Conservation (phyloP, 1,140 invertebrate species). For the Lycorma delicatula region DNA sequence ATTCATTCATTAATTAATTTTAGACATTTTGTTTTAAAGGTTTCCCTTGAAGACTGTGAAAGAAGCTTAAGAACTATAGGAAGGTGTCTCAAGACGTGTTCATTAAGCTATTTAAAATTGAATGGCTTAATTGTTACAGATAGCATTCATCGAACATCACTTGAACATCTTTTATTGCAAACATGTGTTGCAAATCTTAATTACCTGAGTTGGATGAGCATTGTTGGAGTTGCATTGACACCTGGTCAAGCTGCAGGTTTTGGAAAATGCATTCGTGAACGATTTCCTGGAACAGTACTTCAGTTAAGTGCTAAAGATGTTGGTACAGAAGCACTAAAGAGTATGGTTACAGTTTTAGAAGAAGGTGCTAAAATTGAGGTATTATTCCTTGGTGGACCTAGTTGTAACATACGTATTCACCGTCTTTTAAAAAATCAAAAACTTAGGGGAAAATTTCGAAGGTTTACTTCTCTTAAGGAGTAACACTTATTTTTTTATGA, state of each 20-base stretch:
- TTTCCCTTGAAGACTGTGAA: slow-evolving; percentile 26
- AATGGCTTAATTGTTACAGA: slow-evolving; percentile 38
- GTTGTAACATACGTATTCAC: slow-evolving; percentile 26
- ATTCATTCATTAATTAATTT: not conserved
- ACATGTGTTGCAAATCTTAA: slow-evolving; percentile 38
- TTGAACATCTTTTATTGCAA: slow-evolving; percentile 40
- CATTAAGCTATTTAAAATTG: slow-evolving; percentile 37
- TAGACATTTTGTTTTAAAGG: not conserved
- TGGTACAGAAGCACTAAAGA: slow-evolving; percentile 37
- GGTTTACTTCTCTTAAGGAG: slow-evolving; percentile 17
- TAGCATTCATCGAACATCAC: slow-evolving; percentile 29
- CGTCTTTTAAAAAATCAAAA: slow-evolving; percentile 17
- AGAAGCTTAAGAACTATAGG: slow-evolving; percentile 38
- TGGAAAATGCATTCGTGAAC: slow-evolving; percentile 40
- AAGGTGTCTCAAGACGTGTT: slow-evolving; percentile 37
- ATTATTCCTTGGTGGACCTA: slow-evolving; percentile 38
- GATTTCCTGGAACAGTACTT: slow-evolving; percentile 36
- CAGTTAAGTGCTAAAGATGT: slow-evolving; percentile 41
- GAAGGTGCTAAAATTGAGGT: slow-evolving; percentile 40
- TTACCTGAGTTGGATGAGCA: slow-evolving; percentile 39
- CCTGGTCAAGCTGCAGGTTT: slow-evolving; percentile 36
- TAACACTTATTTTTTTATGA: no score
- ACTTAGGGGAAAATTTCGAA: slow-evolving; percentile 11
- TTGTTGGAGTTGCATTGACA: slow-evolving; percentile 38
- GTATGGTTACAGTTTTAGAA: slow-evolving; percentile 37